A percentile compares a stretch with the other conserved stretches of the same genome.
phyloP scores from a whole-genome alignment of 2,797 vertebrate genomes.

The Thaleichthys pacificus region DNA sequence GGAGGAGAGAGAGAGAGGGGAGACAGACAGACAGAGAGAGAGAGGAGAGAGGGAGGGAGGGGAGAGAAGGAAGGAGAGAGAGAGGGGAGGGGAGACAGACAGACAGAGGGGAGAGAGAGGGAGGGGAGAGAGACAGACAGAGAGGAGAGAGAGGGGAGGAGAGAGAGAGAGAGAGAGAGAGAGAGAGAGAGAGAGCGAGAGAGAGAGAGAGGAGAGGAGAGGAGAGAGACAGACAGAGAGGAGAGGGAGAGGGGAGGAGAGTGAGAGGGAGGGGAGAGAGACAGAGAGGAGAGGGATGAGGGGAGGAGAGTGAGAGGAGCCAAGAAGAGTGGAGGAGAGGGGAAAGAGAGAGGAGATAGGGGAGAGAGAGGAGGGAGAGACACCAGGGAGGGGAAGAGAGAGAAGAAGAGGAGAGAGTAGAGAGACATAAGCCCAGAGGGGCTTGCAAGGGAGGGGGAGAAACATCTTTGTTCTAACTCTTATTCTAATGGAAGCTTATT shows the following conservation, averaged over 20 bases:
- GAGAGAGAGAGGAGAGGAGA: background rate
- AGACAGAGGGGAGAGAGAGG: too few relatives aligned
- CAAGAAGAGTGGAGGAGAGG: background rate
- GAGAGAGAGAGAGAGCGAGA: too few relatives aligned
- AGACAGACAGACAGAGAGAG: background rate
- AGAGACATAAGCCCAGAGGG: conserved; percentile 23
- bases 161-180: too few relatives aligned
- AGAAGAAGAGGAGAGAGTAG: background rate
- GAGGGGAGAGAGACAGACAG: background rate
- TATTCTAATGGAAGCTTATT: conserved; percentile 72
- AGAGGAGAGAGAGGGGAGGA: background rate
- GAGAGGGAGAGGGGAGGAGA: too few relatives aligned
- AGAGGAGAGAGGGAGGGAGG: conserved; percentile 48
- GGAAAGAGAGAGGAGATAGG: background rate
- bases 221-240: too few relatives aligned
- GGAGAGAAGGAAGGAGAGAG: conserved; percentile 29
- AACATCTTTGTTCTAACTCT: conserved; percentile 57
- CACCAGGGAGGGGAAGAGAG: too few relatives aligned
- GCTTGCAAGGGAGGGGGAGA: conserved; percentile 36
- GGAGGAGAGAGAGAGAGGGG: too few relatives aligned
- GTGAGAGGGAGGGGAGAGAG: too few relatives aligned
- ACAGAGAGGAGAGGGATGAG: background rate
- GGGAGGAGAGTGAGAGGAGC: too few relatives aligned
- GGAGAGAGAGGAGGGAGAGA: too few relatives aligned
- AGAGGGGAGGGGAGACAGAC: background rate